Conservation (phyloP, 2,797 vertebrate genomes). For the Silurus aristotelis region DNA sequence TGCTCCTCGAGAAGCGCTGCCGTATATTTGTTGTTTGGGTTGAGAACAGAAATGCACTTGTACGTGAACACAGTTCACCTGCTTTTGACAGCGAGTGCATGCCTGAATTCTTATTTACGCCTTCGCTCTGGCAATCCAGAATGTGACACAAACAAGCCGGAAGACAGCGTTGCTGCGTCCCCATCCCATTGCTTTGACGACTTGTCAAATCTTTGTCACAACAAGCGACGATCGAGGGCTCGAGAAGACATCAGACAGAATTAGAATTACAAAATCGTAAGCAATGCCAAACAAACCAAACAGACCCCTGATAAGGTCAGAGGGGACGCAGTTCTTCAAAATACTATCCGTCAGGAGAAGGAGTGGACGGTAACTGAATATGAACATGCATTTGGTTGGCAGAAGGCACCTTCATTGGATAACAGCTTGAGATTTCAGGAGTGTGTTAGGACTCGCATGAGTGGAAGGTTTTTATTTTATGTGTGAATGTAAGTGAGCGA, state of each 20-base stretch:
- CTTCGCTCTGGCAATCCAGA: not conserved
- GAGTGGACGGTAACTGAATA: not conserved
- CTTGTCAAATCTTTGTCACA: constrained; percentile 9
- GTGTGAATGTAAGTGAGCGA: not conserved
- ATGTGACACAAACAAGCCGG: constrained; percentile 9
- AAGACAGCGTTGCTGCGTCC: not conserved
- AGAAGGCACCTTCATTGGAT: not conserved
- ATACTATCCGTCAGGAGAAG: not conserved
- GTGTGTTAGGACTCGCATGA: not conserved
- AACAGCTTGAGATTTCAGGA: not conserved
- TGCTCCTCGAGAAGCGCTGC: not conserved
- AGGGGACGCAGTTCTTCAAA: not conserved
- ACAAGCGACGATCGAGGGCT: not conserved
- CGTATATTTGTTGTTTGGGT: not conserved
- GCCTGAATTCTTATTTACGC: not conserved
- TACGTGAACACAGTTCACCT: no score
- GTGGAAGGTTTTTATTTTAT: not conserved
- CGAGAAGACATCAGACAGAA: constrained; percentile 6
- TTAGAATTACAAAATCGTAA: constrained; percentile 4
- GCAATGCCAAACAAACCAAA: constrained; percentile 12
- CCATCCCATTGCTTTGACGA: constrained; percentile 13
- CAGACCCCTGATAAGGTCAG: not conserved
- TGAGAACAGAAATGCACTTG: not conserved
- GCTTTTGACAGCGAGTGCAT: not conserved
- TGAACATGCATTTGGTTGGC: not conserved